Evolutionary conservation across 37 sponge, comb jelly and placozoan species (phyloP).

Genomic region (Halisarca cf. caerulea): DNA sequence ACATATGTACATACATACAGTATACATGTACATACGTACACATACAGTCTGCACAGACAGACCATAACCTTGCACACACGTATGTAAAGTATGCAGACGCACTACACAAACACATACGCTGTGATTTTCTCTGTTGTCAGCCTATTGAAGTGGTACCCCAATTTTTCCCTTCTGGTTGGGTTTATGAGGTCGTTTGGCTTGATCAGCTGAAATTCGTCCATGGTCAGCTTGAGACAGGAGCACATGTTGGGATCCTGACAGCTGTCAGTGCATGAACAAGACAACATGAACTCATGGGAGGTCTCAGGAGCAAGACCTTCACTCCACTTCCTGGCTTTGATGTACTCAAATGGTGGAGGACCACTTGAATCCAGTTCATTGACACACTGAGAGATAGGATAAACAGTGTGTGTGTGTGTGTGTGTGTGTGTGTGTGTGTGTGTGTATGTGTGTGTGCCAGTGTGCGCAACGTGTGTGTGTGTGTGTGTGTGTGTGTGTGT

Average conservation of each 20-base stretch:
- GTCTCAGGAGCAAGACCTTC: constrained; percentile 32
- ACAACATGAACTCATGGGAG: constrained; percentile 57
- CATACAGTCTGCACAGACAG: constrained; percentile 37
- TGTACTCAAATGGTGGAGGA: constrained; percentile 62
- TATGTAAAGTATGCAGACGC: not conserved
- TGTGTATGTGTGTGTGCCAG: too few relatives aligned
- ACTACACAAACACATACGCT: not conserved
- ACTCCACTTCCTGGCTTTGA: constrained; percentile 22
- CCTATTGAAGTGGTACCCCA: not conserved
- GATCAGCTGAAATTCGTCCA: not conserved
- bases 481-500: too few relatives aligned
- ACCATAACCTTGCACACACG: too few relatives aligned
- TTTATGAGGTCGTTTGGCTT: constrained; percentile 21
- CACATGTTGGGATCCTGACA: constrained; percentile 26
- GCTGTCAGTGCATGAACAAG: constrained; percentile 67
- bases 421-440: too few relatives aligned
- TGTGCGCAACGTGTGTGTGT: too few relatives aligned
- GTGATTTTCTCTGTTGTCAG: not conserved
- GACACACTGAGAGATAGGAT: constrained; percentile 10
- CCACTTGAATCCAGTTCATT: constrained; percentile 36
- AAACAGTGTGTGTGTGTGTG: too few relatives aligned
- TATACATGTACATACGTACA: not conserved
- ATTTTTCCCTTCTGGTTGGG: not conserved
- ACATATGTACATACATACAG: not conserved
- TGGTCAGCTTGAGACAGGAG: not conserved